Percentiles rank a stretch among this genome's conserved stretches.
Evolutionary conservation across 1,140 invertebrate genomes (phyloP).

Genomic region (Trichomalopsis sarcophagae): DNA sequence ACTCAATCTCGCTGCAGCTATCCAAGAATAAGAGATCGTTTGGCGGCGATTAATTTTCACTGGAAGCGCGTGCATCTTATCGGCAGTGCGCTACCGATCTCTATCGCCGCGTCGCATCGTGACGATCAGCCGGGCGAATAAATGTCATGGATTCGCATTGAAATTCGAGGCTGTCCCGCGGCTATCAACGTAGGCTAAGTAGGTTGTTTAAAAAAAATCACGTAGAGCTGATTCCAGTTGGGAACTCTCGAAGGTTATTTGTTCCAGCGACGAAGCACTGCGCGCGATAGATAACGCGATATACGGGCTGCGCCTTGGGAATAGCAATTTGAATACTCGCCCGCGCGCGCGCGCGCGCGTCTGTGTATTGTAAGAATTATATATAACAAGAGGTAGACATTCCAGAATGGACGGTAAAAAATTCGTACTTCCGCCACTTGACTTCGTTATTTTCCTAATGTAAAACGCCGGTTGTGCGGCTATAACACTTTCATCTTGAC

Average conservation of each 20-base stretch:
- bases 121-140: too few species aligned
- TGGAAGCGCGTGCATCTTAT: too few species aligned
- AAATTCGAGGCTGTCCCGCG: too few species aligned
- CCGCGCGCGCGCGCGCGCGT: too few species aligned
- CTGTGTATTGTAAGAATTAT: not conserved
- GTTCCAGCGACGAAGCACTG: too few species aligned
- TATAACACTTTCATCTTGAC: too few species aligned
- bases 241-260: not conserved
- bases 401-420: not conserved
- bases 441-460: not conserved
- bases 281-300: not conserved
- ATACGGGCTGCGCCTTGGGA: not conserved
- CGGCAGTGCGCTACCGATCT: too few species aligned
- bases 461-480: too few species aligned
- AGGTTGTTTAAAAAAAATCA: not conserved
- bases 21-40: not conserved
- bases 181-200: too few species aligned
- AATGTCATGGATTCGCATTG: too few species aligned
- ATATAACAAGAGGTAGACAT: not conserved
- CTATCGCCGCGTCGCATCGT: too few species aligned
- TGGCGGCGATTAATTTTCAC: not conserved
- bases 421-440: not conserved
- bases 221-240: not conserved
- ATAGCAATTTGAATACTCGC: constrained; percentile 5
- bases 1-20: not conserved